Conservation (phyloP, 2,113 vertebrate genomes). For the Macrotis lagotis region DNA sequence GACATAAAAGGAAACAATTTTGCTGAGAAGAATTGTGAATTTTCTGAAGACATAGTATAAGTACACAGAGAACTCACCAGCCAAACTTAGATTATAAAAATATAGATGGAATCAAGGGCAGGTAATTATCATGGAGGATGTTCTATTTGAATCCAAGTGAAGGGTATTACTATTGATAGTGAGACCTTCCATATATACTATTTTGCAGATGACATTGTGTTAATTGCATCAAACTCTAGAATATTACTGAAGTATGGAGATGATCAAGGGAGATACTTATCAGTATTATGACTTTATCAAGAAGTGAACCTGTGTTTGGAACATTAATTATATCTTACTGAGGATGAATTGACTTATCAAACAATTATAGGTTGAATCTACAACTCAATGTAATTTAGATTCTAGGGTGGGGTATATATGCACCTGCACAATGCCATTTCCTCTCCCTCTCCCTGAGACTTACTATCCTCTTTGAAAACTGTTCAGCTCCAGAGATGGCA, state of each 20-base stretch:
- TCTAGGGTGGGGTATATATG: background rate
- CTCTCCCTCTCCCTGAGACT: background rate
- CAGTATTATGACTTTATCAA: background rate
- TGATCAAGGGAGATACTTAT: background rate
- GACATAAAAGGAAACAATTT: background rate
- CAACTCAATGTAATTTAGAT: background rate
- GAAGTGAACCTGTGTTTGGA: background rate
- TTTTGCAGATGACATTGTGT: background rate
- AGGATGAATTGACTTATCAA: background rate
- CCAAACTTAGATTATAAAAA: background rate
- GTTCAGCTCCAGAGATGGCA: background rate
- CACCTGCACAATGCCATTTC: background rate
- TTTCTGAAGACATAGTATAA: background rate
- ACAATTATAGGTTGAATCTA: background rate
- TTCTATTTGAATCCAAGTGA: background rate
- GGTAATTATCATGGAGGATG: background rate
- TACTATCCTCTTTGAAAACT: background rate
- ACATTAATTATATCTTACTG: background rate
- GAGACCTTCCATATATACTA: background rate
- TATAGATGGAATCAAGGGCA: background rate
- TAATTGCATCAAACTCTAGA: background rate
- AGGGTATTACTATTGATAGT: background rate
- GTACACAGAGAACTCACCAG: background rate
- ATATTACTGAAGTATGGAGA: too few species aligned
- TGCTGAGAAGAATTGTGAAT: too few species aligned